Base-by-base conservation (phyloP, 2,113 vertebrate genomes). In the Cromileptes altivelis region DNA sequence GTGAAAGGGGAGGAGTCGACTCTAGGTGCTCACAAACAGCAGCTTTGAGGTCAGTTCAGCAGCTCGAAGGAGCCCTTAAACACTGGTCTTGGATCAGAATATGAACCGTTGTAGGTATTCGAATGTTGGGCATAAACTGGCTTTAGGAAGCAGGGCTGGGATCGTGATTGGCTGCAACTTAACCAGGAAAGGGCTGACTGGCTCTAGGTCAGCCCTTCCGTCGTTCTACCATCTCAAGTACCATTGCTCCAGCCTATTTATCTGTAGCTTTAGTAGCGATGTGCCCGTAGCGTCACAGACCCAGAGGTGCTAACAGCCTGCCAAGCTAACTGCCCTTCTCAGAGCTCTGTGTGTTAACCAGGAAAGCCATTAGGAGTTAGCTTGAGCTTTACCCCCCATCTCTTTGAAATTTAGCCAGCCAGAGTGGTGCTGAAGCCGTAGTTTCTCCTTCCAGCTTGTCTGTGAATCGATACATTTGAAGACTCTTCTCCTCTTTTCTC, bases 401-500 rank as follows among this genome's bases (percentile, higher is more conserved):
- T 14, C 75, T 27, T 21, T 65, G 42, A 62, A 3, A 63, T 62
- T 63, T 58, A 40, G 13, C 65, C 49, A 68, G 86, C 80, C 90
- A 70, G 78, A 84, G 74, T 69, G 72, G 52, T n/a, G 63, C 84
- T 80, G 70, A 70, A 80, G 67, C 80, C 45, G 70, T 73, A 57
- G 42, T 75, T 74, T 58, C 74, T 82, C 63, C 68, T 80, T 75
- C 70, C 60, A 25, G 60, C 77, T 56, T 53, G 45, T 85, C 84
- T 89, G 91, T 88, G 85, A 90, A 89, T 90, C 72, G 33, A 85
- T 91, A 30, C 74, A 37, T 87, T 64, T 82, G 60, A 89, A 78
- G 84, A 86, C 81, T 85, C 56, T 56, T 78, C 85, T 53, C 49
- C 52, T 80, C 68, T 69, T 69, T 74, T 65, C 85, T 84, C 82